Evolutionary conservation across 2,113 vertebrate genomes (phyloP).

Genomic region (Monarcha castaneiventris): DNA sequence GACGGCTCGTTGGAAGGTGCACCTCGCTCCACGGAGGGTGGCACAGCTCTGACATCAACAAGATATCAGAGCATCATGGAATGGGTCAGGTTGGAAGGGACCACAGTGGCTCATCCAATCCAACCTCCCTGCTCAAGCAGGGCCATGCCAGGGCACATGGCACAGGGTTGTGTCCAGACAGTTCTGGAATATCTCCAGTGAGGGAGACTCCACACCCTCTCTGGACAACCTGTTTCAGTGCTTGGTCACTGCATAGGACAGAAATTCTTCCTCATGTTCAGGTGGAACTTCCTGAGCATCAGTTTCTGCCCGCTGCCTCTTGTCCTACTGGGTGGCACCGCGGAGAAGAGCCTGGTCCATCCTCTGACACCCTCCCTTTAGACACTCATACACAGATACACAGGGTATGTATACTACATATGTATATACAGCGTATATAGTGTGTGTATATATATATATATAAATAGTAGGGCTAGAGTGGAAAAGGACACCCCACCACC

Average conservation of each 20-base stretch:
- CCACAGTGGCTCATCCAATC: background rate
- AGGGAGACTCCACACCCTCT: background rate
- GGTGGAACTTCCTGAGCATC: background rate
- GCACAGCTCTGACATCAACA: background rate
- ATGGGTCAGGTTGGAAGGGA: background rate
- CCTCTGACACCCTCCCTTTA: background rate
- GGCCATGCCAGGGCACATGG: background rate
- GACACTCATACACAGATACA: background rate
- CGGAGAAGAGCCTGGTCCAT: background rate
- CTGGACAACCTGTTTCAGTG: background rate
- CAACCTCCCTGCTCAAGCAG: background rate
- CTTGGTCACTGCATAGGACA: background rate
- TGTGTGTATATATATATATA: no score
- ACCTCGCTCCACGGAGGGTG: background rate
- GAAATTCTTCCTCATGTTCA: background rate
- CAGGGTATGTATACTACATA: background rate
- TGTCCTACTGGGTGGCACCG: background rate
- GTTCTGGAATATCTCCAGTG: background rate
- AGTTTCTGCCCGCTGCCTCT: background rate
- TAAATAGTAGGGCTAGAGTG: accelerated
- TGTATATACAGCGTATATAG: accelerated
- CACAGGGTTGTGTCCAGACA: background rate
- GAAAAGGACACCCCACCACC: background rate
- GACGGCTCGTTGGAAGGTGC: background rate
- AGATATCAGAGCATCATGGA: background rate